Conservation (phyloP, 2,888 invertebrate genomes). For the Lobophora halterata region DNA sequence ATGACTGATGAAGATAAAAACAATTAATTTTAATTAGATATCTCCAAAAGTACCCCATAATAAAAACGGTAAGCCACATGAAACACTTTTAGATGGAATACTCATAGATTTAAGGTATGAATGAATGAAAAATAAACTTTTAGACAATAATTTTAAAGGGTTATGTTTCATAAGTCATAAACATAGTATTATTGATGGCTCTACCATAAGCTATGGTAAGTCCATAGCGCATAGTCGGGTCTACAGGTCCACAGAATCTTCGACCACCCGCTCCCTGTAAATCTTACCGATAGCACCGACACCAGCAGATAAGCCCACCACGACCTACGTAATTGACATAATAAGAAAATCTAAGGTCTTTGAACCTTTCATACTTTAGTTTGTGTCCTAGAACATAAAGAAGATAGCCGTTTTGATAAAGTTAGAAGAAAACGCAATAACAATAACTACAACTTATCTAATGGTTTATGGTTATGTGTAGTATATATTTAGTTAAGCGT, state of each 20-base stretch:
- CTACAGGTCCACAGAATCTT: slow-evolving; percentile 29
- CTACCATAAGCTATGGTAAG: slow-evolving; percentile 17
- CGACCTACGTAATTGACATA: slow-evolving; percentile 72
- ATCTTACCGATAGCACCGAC: slow-evolving; percentile 65
- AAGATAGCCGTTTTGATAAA: slow-evolving; percentile 15
- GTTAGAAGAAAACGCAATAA: slow-evolving; percentile 10
- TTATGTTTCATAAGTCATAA: background rate
- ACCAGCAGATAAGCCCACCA: slow-evolving; percentile 59
- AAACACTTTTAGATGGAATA: too few relatives aligned
- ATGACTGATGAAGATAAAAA: too few relatives aligned
- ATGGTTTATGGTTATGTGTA: slow-evolving; percentile 6
- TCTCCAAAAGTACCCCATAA: too few relatives aligned
- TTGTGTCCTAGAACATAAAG: slow-evolving; percentile 35
- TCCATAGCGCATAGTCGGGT: slow-evolving; percentile 11
- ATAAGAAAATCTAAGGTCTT: slow-evolving; percentile 58
- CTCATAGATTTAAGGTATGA: too few relatives aligned
- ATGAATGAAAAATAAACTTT: too few relatives aligned
- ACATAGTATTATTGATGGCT: slow-evolving; percentile 11
- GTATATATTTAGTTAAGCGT: background rate
- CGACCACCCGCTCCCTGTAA: slow-evolving; percentile 64
- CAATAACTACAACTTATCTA: slow-evolving; percentile 5
- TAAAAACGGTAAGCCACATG: too few relatives aligned
- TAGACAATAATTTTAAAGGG: too few relatives aligned
- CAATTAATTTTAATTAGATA: too few relatives aligned
- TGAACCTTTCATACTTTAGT: slow-evolving; percentile 37